These are phyloP conservation scores for Apostichopus japonicus DNA, from an alignment of 35 echinoderm and acorn worm genomes.

Conservation along the genomic window DNA sequence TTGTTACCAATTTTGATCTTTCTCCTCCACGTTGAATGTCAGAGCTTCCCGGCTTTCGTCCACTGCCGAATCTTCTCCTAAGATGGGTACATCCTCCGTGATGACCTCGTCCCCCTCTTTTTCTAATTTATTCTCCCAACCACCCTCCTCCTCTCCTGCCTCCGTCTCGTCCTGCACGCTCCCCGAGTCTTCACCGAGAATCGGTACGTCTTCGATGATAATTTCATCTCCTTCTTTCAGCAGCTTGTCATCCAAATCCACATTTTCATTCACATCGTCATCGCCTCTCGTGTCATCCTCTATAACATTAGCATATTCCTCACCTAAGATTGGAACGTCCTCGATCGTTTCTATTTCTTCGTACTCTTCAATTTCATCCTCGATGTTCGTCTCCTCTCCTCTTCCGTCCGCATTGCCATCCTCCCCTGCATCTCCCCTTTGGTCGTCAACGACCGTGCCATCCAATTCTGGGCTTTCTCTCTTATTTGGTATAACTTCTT, in stretches of 20 bases:
- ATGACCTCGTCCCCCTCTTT: slow-evolving; percentile 28
- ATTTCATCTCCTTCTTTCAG: slow-evolving; percentile 7
- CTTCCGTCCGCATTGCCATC: not conserved
- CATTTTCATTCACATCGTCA: not conserved
- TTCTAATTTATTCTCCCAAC: not conserved
- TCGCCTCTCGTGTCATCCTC: not conserved
- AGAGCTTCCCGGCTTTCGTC: not conserved
- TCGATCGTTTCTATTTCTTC: not conserved
- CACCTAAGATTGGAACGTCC: not conserved
- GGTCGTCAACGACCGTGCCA: not conserved
- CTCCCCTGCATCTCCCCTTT: not conserved
- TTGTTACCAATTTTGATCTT: not conserved
- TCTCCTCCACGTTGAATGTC: not conserved
- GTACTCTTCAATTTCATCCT: not conserved
- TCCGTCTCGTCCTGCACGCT: not conserved
- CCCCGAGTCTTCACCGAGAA: not conserved
- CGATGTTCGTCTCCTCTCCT: not conserved
- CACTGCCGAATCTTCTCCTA: not conserved
- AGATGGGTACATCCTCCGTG: slow-evolving; percentile 34
- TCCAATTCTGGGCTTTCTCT: not conserved
- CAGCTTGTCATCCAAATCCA: not conserved
- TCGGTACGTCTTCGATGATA: slow-evolving; percentile 36
- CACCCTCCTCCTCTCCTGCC: not conserved
- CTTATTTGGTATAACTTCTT: not conserved
- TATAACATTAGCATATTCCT: not conserved